A percentile compares a stretch with the other conserved stretches of the same genome.
phyloP scores from a whole-genome alignment of 1,140 invertebrate genomes.

The Apis laboriosa region DNA sequence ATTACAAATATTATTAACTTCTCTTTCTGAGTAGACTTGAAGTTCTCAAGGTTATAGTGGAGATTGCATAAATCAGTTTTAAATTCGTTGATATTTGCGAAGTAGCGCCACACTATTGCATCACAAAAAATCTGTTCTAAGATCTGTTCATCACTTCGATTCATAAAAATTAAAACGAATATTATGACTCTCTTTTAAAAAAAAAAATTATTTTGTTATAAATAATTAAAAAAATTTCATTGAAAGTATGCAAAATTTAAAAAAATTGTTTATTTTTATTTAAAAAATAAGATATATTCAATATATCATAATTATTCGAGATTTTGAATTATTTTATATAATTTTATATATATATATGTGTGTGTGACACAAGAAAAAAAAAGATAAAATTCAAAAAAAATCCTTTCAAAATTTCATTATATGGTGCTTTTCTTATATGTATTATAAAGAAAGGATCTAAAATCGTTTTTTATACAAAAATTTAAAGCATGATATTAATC shows the following conservation, averaged over 20 bases:
- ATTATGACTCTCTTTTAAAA: neutral
- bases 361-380: no score
- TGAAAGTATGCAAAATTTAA: neutral
- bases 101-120: slow-evolving; percentile 32
- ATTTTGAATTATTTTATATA: neutral
- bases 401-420: neutral
- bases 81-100: slow-evolving; percentile 32
- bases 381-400: neutral
- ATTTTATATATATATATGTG: neutral
- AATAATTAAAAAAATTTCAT: neutral
- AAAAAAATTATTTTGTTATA: neutral
- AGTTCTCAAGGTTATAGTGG: slow-evolving; percentile 5
- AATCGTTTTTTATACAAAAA: slow-evolving; percentile 13
- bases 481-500: slow-evolving; percentile 1
- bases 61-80: slow-evolving; percentile 45
- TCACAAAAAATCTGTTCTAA: neutral
- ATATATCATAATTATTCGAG: no score
- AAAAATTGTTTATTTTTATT: neutral
- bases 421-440: no score
- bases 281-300: no score
- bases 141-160: neutral
- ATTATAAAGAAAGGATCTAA: slow-evolving; percentile 1
- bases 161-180: neutral
- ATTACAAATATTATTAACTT: neutral
- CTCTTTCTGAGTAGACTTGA: slow-evolving; percentile 6